Evolutionary conservation across 1,140 invertebrate genomes (phyloP).

Genomic region (Lepidotrigona ventralis): DNA sequence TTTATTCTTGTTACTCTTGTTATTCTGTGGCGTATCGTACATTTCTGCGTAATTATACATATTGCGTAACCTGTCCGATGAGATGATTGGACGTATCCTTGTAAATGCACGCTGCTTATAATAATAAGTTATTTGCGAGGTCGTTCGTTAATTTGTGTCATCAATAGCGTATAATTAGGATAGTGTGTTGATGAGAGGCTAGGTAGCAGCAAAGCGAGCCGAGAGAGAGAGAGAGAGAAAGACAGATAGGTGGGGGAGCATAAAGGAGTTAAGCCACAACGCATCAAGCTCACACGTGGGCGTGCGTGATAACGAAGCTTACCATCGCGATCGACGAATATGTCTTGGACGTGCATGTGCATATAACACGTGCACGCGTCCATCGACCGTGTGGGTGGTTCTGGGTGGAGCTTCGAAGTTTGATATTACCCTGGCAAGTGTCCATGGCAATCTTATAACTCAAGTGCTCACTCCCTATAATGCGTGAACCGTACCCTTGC

Average conservation of each 20-base stretch:
- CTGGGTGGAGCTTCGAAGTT: slow-evolving; percentile 67
- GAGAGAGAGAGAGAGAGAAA: slow-evolving; percentile 31
- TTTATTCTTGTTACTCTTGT: too few species aligned
- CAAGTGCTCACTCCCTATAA: slow-evolving; percentile 63
- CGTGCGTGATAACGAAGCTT: slow-evolving; percentile 71
- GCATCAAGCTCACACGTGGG: slow-evolving; percentile 60
- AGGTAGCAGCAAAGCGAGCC: slow-evolving; percentile 1
- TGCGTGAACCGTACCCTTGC: slow-evolving; percentile 48
- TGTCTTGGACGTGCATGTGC: slow-evolving; percentile 52
- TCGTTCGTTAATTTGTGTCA: slow-evolving; percentile 62
- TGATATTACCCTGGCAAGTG: slow-evolving; percentile 75
- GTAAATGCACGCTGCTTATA: neutral
- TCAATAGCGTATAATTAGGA: slow-evolving; percentile 58
- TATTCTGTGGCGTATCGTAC: too few species aligned
- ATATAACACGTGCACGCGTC: slow-evolving; percentile 41
- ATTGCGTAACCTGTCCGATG: neutral
- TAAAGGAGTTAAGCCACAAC: slow-evolving; percentile 63
- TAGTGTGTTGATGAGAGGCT: slow-evolving; percentile 38
- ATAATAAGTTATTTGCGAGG: slow-evolving; percentile 15
- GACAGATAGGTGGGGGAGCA: slow-evolving; percentile 24
- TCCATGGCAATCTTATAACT: slow-evolving; percentile 75
- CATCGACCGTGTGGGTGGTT: slow-evolving; percentile 25
- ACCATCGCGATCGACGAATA: slow-evolving; percentile 53
- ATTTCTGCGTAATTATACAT: neutral
- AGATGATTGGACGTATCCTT: neutral